Evolutionary conservation across 35 echinoderm and acorn worm genomes (phyloP), one percentile per base, ranked within the genome.

Genomic region (Apostichopus parvimensis): DNA sequence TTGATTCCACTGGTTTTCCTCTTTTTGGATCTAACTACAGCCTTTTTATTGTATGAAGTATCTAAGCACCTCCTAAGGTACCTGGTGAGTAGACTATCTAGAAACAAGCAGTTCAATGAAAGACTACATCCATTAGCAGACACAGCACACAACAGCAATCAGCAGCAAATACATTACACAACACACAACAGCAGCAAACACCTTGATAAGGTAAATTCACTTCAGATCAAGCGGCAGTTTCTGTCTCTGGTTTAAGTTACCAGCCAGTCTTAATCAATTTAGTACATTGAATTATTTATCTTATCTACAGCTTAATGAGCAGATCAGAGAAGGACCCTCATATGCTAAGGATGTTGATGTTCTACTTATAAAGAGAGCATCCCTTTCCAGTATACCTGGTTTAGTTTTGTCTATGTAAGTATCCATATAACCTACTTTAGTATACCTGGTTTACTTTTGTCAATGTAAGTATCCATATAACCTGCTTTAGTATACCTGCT

Each of bases 381-480:
- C 94, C 90, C 72, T 95, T 8, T 54, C 45, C 18, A 81, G 87
- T 28, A 79, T 96, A 9, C 97, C 97, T 56, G 77, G 89, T 8
- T 77, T 96, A 71, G 97, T 94, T 9, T 53, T 94, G 21, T 92
- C 95, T 73, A 90, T 98, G 97, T 98, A 91, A 94, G 96, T 98
- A 86, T 28, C 12, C 58, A 61, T 61, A 45, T 45, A 45, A 45
- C 34, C 34, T 45, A 3, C 34, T 45, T 45, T 45, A 45, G 34
- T 45, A 45, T 45, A 45, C 2, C 34, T 45, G 34, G 2, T 45
- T 45, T 45, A 4, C 2, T 45, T 0, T 45, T 45, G 34, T 45
- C 2, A 0, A 45, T 45, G 34, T 4, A 4, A 45, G 34, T 45
- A 45, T 45, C 34, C 34, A 45, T 45, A 45, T 45, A 45, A 45